These are phyloP conservation scores for Odontomyia ornata DNA, from an alignment of 2,888 invertebrate species.

Conservation along the genomic window DNA sequence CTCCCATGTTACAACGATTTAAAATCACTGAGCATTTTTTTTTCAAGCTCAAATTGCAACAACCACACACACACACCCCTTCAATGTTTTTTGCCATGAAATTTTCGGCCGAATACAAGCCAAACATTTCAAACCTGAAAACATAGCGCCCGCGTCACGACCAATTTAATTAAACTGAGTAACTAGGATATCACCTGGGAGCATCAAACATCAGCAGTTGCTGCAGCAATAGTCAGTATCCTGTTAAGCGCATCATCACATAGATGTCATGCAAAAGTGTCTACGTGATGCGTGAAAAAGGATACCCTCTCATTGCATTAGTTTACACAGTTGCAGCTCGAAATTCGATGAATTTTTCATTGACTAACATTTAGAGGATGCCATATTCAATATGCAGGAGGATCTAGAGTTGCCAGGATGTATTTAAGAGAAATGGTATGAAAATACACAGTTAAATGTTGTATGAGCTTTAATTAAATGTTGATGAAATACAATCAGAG, in stretches of 20 bases:
- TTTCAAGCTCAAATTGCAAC: neutral
- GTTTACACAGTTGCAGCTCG: neutral
- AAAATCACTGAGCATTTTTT: constrained; percentile 24
- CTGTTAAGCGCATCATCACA: constrained; percentile 26
- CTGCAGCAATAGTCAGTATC: neutral
- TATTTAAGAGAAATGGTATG: too few species aligned
- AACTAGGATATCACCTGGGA: constrained; percentile 17
- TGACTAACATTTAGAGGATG: constrained; percentile 9
- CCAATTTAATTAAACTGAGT: constrained; percentile 41
- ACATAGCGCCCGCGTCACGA: constrained; percentile 31
- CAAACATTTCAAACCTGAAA: constrained; percentile 2
- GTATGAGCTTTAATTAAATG: too few species aligned
- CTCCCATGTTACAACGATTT: constrained; percentile 32
- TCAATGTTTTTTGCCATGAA: neutral
- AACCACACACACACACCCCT: neutral
- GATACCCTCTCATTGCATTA: constrained; percentile 3
- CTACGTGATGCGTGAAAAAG: constrained; percentile 12
- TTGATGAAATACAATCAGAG: too few species aligned
- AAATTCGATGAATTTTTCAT: constrained; percentile 29
- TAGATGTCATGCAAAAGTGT: constrained; percentile 13
- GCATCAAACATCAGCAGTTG: neutral
- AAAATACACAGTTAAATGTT: too few species aligned
- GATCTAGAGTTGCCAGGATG: neutral
- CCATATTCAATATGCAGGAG: neutral
- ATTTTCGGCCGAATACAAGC: constrained; percentile 15